phyloP scores from a whole-genome alignment of 2,113 vertebrate species.

The Xenopus laevis region DNA sequence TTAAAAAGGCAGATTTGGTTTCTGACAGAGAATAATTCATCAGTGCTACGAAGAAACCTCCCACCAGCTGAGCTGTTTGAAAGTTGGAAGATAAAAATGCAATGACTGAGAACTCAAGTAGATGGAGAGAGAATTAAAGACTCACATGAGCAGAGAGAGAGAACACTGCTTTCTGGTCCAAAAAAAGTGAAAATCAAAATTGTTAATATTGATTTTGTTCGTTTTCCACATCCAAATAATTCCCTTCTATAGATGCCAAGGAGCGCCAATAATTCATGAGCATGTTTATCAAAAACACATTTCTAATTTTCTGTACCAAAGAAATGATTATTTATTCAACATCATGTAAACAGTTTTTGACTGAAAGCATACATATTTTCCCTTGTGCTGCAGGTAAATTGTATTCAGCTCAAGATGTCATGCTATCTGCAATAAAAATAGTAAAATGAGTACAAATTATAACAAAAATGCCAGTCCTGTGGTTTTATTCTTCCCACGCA shows the following conservation, averaged over 20 bases:
- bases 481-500: background rate
- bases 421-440: too few relatives aligned
- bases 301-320: background rate
- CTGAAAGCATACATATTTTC: too few relatives aligned
- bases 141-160: background rate
- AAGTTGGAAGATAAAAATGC: conserved; percentile 46
- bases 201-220: conserved; percentile 17
- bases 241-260: conserved; percentile 6
- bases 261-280: conserved; percentile 13
- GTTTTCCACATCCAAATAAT: conserved; percentile 12
- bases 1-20: conserved; percentile 63
- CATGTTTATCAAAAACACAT: background rate
- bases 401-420: too few relatives aligned
- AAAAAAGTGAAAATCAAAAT: background rate
- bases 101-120: conserved; percentile 40
- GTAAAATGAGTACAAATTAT: background rate
- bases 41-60: conserved; percentile 51
- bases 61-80: conserved; percentile 48
- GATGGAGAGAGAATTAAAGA: conserved; percentile 40
- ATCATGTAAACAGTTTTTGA: too few relatives aligned
- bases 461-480: background rate
- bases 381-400: too few relatives aligned
- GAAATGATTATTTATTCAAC: background rate
- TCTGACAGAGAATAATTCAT: conserved; percentile 65
- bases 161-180: conserved; percentile 23